A percentile compares a stretch with the other conserved stretches of the same genome.
Conservation (phyloP, 2,888 invertebrate genomes). For the Chloromyia formosa region DNA sequence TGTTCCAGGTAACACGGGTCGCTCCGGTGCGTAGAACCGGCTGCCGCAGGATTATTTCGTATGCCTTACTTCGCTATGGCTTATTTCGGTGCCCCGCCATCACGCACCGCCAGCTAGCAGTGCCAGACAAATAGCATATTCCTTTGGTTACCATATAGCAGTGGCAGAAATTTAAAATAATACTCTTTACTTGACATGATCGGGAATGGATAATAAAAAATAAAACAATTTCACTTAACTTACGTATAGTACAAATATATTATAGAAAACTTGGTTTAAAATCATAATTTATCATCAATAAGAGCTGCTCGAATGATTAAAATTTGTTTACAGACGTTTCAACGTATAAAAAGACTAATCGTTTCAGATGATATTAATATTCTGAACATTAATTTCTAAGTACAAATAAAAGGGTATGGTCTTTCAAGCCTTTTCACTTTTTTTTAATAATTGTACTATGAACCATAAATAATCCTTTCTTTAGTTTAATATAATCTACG, state of each 20-base stretch:
- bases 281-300: neutral
- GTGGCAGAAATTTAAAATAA: too few species aligned
- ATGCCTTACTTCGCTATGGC: too few species aligned
- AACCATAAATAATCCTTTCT: conserved; percentile 19
- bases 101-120: too few species aligned
- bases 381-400: conserved; percentile 32
- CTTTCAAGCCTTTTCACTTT: conserved; percentile 3
- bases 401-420: conserved; percentile 29
- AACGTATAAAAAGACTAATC: neutral
- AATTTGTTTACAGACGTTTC: neutral
- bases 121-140: too few species aligned
- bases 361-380: neutral
- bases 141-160: too few species aligned
- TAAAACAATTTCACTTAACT: neutral
- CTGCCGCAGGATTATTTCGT: too few species aligned
- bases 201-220: too few species aligned
- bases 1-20: too few species aligned
- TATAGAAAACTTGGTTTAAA: conserved; percentile 25
- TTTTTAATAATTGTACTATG: conserved; percentile 37
- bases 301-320: conserved; percentile 26
- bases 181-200: too few species aligned
- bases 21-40: too few species aligned
- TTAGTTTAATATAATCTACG: neutral
- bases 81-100: too few species aligned
- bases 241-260: conserved; percentile 28